Conservation (phyloP, 30 jellyfish, hydroid and myxozoan genomes). For the Calvadosia cruxmelitensis region DNA sequence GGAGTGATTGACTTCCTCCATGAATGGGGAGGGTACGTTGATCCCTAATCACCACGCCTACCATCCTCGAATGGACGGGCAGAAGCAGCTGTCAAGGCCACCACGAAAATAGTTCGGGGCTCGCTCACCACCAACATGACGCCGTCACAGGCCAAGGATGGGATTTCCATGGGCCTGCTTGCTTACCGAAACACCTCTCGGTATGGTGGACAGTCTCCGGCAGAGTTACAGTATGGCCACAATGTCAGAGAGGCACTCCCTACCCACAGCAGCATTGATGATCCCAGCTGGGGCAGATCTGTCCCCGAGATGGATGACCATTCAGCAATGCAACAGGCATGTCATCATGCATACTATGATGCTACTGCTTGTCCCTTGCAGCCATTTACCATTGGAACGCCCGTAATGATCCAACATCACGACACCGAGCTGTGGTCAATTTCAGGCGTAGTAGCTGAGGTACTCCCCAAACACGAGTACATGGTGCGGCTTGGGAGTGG, state of each 20-base stretch:
- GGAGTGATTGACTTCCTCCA: neutral
- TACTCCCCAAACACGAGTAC: too few species aligned
- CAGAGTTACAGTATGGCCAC: neutral
- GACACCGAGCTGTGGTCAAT: neutral
- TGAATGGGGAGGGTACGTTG: neutral
- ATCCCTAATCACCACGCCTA: neutral
- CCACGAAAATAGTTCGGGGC: neutral
- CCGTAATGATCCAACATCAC: neutral
- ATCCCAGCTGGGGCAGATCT: neutral
- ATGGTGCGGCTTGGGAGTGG: too few species aligned
- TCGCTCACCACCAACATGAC: neutral
- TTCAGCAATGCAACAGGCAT: neutral
- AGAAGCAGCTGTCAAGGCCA: slow-evolving; percentile 1
- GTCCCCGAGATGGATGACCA: neutral
- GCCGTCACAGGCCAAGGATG: neutral
- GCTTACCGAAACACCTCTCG: neutral
- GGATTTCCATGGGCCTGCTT: neutral
- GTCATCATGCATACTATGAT: neutral
- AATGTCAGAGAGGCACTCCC: neutral
- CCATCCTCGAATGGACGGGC: neutral
- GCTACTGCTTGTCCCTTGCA: neutral
- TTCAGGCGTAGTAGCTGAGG: neutral
- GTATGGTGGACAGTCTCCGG: neutral
- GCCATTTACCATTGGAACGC: neutral
- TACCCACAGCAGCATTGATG: neutral